phyloP scores from a whole-genome alignment of 2,797 vertebrate species.

The Dendrocincla fuliginosa region DNA sequence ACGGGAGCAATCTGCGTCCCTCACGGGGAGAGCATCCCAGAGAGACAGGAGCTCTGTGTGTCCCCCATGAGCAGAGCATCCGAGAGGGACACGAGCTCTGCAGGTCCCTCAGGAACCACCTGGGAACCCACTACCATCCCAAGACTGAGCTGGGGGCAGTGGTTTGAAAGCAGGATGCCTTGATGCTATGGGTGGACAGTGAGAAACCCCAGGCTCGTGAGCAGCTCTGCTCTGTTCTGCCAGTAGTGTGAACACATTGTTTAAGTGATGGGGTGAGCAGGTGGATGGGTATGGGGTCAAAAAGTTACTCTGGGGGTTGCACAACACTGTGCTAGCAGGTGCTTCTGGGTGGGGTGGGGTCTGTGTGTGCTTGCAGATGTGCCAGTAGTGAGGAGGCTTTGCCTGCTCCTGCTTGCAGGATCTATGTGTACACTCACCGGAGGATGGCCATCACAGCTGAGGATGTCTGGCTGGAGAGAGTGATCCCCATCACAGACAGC shows the following conservation, averaged over 20 bases:
- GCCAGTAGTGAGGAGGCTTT: not conserved
- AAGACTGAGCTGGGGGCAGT: no score
- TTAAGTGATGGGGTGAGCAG: rapidly evolving
- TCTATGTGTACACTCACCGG: conserved; percentile 89
- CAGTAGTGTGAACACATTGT: rapidly evolving
- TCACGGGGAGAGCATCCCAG: no score
- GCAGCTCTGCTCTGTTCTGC: not conserved
- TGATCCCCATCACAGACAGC: conserved; percentile 84
- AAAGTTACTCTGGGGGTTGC: not conserved
- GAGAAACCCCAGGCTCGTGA: not conserved
- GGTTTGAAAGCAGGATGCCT: not conserved
- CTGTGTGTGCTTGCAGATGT: rapidly evolving
- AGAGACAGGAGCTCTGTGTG: no score
- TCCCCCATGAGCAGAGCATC: no score
- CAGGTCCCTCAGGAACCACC: not conserved
- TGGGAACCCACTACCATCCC: rapidly evolving
- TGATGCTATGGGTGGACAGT: rapidly evolving
- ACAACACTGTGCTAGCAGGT: rapidly evolving
- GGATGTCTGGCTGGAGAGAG: conserved; percentile 88
- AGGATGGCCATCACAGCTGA: conserved; percentile 92
- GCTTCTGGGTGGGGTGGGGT: not conserved
- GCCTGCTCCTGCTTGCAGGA: conserved; percentile 71
- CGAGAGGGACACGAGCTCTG: no score
- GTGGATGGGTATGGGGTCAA: rapidly evolving
- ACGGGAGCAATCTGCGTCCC: not conserved